phyloP scores from a whole-genome alignment of 2,797 vertebrate genomes.

The Manis javanica region DNA sequence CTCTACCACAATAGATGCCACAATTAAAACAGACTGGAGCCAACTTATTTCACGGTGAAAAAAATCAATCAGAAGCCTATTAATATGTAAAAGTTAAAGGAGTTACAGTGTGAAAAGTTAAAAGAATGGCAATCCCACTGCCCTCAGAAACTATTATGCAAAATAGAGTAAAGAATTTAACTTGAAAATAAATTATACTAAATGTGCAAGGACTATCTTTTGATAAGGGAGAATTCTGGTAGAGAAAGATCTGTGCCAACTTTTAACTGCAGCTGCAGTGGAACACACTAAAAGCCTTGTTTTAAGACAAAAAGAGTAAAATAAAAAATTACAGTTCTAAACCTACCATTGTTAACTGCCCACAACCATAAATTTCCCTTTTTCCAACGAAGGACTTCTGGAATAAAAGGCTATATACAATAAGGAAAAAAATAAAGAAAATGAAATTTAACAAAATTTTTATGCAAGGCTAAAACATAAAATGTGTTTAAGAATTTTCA shows the following conservation, averaged over 20 bases:
- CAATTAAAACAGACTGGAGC: neutral
- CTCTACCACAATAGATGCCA: neutral
- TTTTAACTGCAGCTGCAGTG: slow-evolving; percentile 62
- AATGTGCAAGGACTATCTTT: slow-evolving; percentile 27
- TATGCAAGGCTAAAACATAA: slow-evolving; percentile 41
- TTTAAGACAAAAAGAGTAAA: slow-evolving; percentile 66
- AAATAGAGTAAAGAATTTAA: slow-evolving; percentile 17
- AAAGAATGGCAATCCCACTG: neutral
- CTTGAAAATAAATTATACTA: slow-evolving; percentile 59
- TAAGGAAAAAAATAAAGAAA: neutral
- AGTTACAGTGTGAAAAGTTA: slow-evolving; percentile 18
- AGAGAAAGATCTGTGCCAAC: slow-evolving; percentile 62
- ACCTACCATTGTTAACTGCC: slow-evolving; percentile 24
- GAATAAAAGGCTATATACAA: neutral
- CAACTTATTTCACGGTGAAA: neutral
- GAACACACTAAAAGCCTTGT: slow-evolving; percentile 65
- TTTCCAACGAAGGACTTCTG: neutral
- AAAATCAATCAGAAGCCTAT: slow-evolving; percentile 23
- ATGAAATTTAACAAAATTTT: slow-evolving; percentile 46
- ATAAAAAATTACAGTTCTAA: slow-evolving; percentile 63
- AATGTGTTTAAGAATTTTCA: slow-evolving; percentile 14
- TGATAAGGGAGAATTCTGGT: neutral
- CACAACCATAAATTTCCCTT: slow-evolving; percentile 52
- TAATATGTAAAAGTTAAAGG: slow-evolving; percentile 30
- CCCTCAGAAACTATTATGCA: slow-evolving; percentile 28